Evolutionary conservation across 2,888 invertebrate species (phyloP), one percentile per base, ranked within the genome.

Genomic region (Rhopalosiphum nymphaeae): DNA sequence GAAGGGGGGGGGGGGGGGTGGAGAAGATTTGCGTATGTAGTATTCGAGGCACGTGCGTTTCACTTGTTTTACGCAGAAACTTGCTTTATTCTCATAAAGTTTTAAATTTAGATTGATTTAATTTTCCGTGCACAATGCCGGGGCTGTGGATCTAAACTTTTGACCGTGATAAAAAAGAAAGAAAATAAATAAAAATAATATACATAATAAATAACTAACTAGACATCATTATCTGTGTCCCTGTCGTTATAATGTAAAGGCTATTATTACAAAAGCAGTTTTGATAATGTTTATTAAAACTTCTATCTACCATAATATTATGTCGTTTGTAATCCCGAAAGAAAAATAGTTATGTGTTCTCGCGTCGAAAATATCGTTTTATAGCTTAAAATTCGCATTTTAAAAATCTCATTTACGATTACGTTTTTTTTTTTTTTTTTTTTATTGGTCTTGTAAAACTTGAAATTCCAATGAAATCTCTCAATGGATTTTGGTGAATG

Each of bases 11-110:
- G 2, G 29, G 9, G 86, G 9, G 86, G 44, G 26, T 0, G 56
- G 21, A 21, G 29, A 13, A 29, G 92, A 89, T 89, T 78, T 78
- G 11, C 78, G 53, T 21, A 42, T 49, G 11, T 61, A 93, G 11
- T 61, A 93, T 93, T 89, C 93, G n/a, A n/a, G 56, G 89, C 93
- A 93, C 89, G 89, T 93, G 85, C 93, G 46, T 36, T 90, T 93
- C 85, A 57, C 93, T 89, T 90, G 93, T 93, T 90, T 89, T 90
- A 93, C 89, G 85, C 57, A 78, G 36, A 93, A 78, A 90, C 85
- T 89, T 29, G 93, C 89, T 89, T 78, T 89, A 85, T 89, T 78
- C 84, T 78, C n/a, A 56, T n/a, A 56, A 89, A 93, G 85, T 93
- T 93, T 85, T 89, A 57, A 89, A 85, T 93, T 93, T 85, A 89